Percentiles rank a stretch among this genome's conserved stretches.
Evolutionary conservation across 1,140 invertebrate species (phyloP).

Genomic region (Hydropsyche tenuis): DNA sequence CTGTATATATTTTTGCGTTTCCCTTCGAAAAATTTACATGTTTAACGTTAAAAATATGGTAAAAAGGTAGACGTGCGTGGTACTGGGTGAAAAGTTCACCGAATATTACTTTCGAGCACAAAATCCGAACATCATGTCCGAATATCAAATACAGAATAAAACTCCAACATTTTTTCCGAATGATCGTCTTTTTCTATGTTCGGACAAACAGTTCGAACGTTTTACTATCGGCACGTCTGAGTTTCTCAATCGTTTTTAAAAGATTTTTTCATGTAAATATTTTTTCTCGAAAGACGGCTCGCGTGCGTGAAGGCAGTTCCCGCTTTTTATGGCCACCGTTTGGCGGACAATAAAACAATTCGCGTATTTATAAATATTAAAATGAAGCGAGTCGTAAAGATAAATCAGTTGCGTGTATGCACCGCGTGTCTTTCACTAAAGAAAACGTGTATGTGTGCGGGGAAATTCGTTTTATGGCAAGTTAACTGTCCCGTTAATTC

Average conservation of each 20-base stretch:
- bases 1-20: neutral
- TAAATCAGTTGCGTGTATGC: too few relatives aligned
- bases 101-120: neutral
- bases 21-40: slow-evolving; percentile 17
- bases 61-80: slow-evolving; percentile 22
- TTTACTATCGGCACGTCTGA: neutral
- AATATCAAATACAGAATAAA: too few relatives aligned
- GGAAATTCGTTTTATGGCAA: too few relatives aligned
- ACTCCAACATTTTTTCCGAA: too few relatives aligned
- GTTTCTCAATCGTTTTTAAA: neutral
- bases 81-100: neutral
- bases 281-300: neutral
- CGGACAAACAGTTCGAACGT: neutral
- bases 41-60: slow-evolving; percentile 27
- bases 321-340: neutral
- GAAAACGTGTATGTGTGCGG: too few relatives aligned
- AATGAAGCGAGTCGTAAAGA: too few relatives aligned
- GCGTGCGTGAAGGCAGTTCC: neutral
- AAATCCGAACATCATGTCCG: too few relatives aligned
- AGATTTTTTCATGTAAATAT: neutral
- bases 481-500: too few relatives aligned
- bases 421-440: too few relatives aligned
- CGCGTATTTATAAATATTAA: too few relatives aligned
- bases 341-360: too few relatives aligned
- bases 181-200: neutral